These are phyloP conservation scores for Alligator sinensis DNA, from an alignment of 2,113 vertebrate genomes.

Conservation along the genomic window DNA sequence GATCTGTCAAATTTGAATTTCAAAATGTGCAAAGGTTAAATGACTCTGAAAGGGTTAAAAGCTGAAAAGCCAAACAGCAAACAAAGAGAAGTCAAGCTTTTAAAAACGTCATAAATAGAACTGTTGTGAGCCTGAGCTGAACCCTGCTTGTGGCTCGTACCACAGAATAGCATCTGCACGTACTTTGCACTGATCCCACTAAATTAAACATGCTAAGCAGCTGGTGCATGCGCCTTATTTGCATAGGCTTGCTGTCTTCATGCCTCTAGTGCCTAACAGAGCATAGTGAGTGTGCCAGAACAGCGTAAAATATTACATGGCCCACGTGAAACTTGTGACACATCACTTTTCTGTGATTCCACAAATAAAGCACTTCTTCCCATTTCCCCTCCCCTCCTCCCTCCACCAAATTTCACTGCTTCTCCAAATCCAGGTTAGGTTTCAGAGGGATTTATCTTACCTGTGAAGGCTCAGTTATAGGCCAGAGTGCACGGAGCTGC, in stretches of 20 bases:
- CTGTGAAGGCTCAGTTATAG: no score
- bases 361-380: background rate
- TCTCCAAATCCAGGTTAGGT: background rate
- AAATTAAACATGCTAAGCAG: background rate
- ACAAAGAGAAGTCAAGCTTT: background rate
- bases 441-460: no score
- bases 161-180: background rate
- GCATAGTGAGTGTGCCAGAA: background rate
- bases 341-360: background rate
- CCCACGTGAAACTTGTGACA: background rate
- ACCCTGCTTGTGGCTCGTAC: background rate
- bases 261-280: background rate
- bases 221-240: background rate
- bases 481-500: no score
- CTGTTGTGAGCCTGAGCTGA: background rate
- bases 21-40: constrained; percentile 69
- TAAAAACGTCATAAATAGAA: background rate
- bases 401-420: fast-evolving
- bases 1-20: constrained; percentile 81
- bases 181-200: background rate
- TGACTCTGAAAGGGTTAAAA: constrained; percentile 51
- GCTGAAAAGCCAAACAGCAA: constrained; percentile 51
- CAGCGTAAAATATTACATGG: background rate
- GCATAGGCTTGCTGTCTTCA: background rate
- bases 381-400: background rate